Percentiles rank a stretch among this genome's conserved stretches.
Conservation (phyloP, 2,888 invertebrate species). For the Hirtodrosophila cameraria region DNA sequence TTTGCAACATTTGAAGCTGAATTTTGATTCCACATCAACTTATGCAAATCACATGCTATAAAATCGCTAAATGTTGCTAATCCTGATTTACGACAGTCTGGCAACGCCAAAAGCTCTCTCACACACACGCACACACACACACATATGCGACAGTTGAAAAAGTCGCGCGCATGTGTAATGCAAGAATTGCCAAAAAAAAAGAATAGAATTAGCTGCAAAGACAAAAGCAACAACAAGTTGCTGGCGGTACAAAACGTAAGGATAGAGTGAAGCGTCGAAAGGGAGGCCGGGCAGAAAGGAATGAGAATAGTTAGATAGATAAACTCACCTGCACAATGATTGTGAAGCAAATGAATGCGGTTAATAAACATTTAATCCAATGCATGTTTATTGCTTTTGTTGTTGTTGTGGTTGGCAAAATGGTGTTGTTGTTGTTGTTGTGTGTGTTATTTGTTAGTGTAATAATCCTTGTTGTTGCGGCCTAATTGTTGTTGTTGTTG, state of each 20-base stretch:
- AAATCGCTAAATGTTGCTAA: slow-evolving; percentile 10
- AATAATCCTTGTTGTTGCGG: slow-evolving; percentile 55
- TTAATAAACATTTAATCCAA: slow-evolving; percentile 84
- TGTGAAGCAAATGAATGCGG: slow-evolving; percentile 82
- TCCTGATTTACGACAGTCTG: slow-evolving; percentile 23
- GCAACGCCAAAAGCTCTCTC: slow-evolving; percentile 48
- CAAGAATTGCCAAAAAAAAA: slow-evolving; percentile 30
- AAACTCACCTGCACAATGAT: slow-evolving; percentile 83
- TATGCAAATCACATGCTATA: neutral
- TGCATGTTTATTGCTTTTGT: slow-evolving; percentile 80
- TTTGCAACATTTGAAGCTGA: too few relatives aligned
- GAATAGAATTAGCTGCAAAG: slow-evolving; percentile 17
- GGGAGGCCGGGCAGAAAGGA: too few relatives aligned
- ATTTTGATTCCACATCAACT: neutral
- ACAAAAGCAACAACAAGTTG: slow-evolving; percentile 49
- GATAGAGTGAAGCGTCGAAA: slow-evolving; percentile 6
- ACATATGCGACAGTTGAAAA: slow-evolving; percentile 46
- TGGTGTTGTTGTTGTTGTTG: slow-evolving; percentile 23
- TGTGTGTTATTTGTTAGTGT: slow-evolving; percentile 49
- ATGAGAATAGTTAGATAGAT: neutral
- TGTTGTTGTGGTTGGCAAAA: slow-evolving; percentile 39
- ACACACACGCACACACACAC: slow-evolving; percentile 12
- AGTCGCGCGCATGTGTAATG: slow-evolving; percentile 43
- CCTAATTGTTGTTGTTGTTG: slow-evolving; percentile 31
- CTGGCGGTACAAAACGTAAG: slow-evolving; percentile 25